Conservation (phyloP, 2,888 invertebrate species). For the Apocheima hispidaria region DNA sequence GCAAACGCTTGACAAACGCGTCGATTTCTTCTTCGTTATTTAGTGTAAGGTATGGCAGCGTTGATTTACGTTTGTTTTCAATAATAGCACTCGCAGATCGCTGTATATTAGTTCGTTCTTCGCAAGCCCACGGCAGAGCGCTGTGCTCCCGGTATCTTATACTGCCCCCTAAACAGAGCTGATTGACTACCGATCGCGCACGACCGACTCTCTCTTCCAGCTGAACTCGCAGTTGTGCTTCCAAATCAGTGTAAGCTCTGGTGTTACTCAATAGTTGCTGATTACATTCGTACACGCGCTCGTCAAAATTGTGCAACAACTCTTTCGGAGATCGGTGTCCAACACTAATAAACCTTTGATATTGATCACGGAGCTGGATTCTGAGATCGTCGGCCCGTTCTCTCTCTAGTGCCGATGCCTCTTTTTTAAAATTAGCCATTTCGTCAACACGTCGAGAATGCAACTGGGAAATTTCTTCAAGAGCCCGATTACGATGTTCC, state of each 20-base stretch:
- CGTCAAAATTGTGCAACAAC: constrained; percentile 71
- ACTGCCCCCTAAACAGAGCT: constrained; percentile 58
- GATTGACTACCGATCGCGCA: constrained; percentile 65
- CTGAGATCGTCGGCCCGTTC: constrained; percentile 67
- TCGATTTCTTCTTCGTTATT: constrained; percentile 55
- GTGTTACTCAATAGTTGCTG: constrained; percentile 73
- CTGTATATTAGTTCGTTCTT: constrained; percentile 36
- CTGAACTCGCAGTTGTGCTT: constrained; percentile 61
- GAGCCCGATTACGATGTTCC: constrained; percentile 50
- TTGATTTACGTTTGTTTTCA: constrained; percentile 21
- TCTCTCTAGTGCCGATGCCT: constrained; percentile 63
- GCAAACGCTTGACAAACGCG: constrained; percentile 54
- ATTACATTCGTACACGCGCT: constrained; percentile 69
- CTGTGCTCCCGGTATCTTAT: constrained; percentile 48
- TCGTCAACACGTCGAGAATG: constrained; percentile 54
- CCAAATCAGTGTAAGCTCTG: constrained; percentile 67
- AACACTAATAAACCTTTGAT: constrained; percentile 61
- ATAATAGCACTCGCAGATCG: constrained; percentile 45
- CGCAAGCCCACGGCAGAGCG: constrained; percentile 49
- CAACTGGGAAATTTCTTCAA: constrained; percentile 55
- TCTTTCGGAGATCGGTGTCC: constrained; percentile 66
- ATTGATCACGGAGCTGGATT: constrained; percentile 62
- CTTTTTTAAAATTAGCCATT: constrained; percentile 59
- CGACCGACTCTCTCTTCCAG: constrained; percentile 57
- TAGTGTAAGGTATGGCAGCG: constrained; percentile 36